Evolutionary conservation across 2,888 invertebrate genomes (phyloP).

Genomic region (Odontothrips loti): DNA sequence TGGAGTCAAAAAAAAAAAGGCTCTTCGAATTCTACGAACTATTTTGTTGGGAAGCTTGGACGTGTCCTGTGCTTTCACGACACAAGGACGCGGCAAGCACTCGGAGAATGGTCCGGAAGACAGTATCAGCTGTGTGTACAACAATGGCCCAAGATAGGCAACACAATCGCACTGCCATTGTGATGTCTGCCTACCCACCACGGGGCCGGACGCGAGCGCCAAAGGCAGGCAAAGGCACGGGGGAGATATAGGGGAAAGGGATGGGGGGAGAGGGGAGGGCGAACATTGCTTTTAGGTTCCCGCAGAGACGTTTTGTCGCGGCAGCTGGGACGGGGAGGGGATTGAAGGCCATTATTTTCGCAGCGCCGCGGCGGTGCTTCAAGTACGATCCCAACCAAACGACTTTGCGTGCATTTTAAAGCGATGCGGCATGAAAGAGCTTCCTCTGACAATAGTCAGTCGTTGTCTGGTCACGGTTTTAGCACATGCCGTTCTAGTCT

Average conservation of each 20-base stretch:
- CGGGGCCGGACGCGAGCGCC: not conserved
- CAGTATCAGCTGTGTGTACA: not conserved
- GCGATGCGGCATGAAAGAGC: too few relatives aligned
- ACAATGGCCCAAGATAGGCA: not conserved
- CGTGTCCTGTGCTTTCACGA: too few relatives aligned
- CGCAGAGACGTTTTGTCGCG: not conserved
- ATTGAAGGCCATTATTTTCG: not conserved
- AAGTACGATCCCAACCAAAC: too few relatives aligned
- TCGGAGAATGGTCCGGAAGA: not conserved
- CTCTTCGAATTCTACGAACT: too few relatives aligned
- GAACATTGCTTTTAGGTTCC: not conserved
- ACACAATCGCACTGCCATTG: not conserved
- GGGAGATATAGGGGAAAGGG: not conserved
- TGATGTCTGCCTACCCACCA: not conserved
- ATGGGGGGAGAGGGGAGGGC: not conserved
- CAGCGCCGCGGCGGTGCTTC: too few relatives aligned
- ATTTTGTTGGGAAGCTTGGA: too few relatives aligned
- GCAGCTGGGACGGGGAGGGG: not conserved
- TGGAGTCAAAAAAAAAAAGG: too few relatives aligned
- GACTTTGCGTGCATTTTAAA: too few relatives aligned
- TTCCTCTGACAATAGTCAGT: too few relatives aligned
- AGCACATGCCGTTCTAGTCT: too few relatives aligned
- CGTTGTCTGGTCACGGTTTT: too few relatives aligned
- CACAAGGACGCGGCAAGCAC: too few relatives aligned
- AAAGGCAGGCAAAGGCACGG: not conserved